Base-by-base conservation (phyloP, 2,888 invertebrate species). In the Tipula lateralis region DNA sequence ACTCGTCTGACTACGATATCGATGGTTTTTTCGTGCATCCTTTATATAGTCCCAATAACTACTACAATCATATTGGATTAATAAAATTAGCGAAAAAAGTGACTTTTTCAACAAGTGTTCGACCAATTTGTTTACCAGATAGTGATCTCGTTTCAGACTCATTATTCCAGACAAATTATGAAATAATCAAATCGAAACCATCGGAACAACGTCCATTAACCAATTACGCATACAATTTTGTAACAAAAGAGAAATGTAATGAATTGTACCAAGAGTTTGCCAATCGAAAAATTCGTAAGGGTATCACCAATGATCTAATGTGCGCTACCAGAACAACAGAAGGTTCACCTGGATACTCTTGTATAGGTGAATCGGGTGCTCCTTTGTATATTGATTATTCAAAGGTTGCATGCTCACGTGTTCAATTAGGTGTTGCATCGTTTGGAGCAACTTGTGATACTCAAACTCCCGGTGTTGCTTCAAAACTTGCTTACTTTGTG, bases 301-400 rank as follows among this genome's bases (percentile, higher is more conserved):
- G 92, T 0, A 90, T 93, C 34, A 86, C 90, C 6, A 87, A 89
- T 0, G 19, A 1, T 7, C 89, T 88, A 7, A 7, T 50, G 2
- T 50, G 50, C 24, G n/a, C 0, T n/a, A 13, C 3, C 13, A 16
- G 0, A n/a, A 7, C 1, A 7, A 7, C 24, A 7, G 24, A 66
- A 24, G 9, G 0, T 4, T 93, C 93, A 86, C 93, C 92, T 1
- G 93, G 93, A 5, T 90, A 91, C 0, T 92, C 92, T 0, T 93
- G 93, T 84, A 87, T 0, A 91, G 93, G 94, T 7, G 94, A 94
- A 89, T 93, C 93, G 6, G 94, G 94, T 13, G 93, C 94, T 1
- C 94, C 94, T 0, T 88, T 94, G 19, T 90, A 90, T 82, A 87
- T 91, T 0, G 88, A 88, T 83, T 89, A 89, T 86, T 6, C 29